These are phyloP conservation scores for Trichechus manatus DNA, from an alignment of 2,113 vertebrate species.

Conservation along the genomic window DNA sequence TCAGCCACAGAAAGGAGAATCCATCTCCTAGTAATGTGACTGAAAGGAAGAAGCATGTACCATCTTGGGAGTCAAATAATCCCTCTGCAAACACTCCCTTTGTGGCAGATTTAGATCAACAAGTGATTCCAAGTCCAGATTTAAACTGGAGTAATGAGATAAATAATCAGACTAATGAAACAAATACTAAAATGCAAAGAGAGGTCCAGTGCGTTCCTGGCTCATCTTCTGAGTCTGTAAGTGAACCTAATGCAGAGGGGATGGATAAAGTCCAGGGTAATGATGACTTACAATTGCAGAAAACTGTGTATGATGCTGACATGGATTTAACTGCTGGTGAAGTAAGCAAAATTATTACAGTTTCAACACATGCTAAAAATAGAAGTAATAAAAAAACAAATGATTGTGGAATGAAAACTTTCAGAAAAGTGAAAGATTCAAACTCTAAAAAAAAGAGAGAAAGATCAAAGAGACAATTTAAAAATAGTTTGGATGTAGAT, in stretches of 20 bases:
- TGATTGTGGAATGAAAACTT: constrained; percentile 73
- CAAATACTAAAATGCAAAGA: constrained; percentile 41
- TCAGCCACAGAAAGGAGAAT: constrained; percentile 53
- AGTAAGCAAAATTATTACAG: constrained; percentile 82
- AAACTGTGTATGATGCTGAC: constrained; percentile 87
- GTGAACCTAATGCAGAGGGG: neutral
- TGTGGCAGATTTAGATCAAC: constrained; percentile 67
- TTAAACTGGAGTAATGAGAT: neutral
- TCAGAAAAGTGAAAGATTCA: constrained; percentile 86
- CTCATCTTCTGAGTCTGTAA: constrained; percentile 57
- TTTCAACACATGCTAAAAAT: constrained; percentile 81
- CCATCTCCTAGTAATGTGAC: constrained; percentile 64
- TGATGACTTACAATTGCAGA: constrained; percentile 79
- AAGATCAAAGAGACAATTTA: constrained; percentile 74
- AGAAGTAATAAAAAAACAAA: constrained; percentile 74
- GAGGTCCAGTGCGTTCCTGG: neutral
- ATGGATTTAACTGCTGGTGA: constrained; percentile 89
- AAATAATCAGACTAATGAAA: neutral
- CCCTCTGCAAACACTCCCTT: neutral
- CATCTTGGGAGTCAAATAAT: constrained; percentile 29
- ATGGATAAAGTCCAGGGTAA: constrained; percentile 19
- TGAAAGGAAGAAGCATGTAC: constrained; percentile 80
- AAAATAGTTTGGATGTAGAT: constrained; percentile 39
- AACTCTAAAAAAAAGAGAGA: constrained; percentile 82
- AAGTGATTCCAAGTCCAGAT: constrained; percentile 7